Percentiles rank a stretch among this genome's conserved stretches.
These are phyloP conservation scores for Halcyon badia DNA, from an alignment of 2,797 vertebrate species.

Conservation along the genomic window DNA sequence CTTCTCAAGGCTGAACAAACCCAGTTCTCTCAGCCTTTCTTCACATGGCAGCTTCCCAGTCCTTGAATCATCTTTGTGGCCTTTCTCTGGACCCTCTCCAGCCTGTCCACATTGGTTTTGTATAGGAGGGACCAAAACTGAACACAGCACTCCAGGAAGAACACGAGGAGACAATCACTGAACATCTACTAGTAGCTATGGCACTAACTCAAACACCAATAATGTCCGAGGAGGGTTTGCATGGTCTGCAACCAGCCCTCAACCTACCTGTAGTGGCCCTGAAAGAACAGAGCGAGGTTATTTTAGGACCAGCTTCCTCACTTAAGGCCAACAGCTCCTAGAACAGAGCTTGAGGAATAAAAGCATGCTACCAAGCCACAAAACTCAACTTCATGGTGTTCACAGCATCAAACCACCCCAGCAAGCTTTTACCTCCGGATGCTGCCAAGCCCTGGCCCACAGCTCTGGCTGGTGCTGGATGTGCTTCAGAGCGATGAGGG, in stretches of 20 bases:
- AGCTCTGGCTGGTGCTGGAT: rapidly evolving
- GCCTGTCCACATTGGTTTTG: too few relatives aligned
- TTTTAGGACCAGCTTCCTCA: neutral
- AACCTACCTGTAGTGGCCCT: neutral
- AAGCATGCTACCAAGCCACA: neutral
- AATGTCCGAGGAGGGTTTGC: too few relatives aligned
- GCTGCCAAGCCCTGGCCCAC: neutral
- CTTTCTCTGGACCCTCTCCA: too few relatives aligned
- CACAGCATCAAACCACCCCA: neutral
- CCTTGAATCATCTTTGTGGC: too few relatives aligned
- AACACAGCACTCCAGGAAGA: neutral
- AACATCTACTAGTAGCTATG: neutral
- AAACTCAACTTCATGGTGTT: rapidly evolving
- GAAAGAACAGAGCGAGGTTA: rapidly evolving
- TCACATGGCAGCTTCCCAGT: too few relatives aligned
- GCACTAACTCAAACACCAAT: neutral
- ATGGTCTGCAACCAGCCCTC: rapidly evolving
- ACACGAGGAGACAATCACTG: rapidly evolving
- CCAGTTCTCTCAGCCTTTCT: too few relatives aligned
- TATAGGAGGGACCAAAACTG: too few relatives aligned
- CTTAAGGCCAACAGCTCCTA: neutral
- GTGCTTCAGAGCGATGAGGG: rapidly evolving
- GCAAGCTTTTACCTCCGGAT: rapidly evolving
- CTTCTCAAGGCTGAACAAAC: too few relatives aligned
- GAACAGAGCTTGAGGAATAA: neutral